phyloP scores from a whole-genome alignment of 2,888 invertebrate genomes.

The Muschampia staudingeri region DNA sequence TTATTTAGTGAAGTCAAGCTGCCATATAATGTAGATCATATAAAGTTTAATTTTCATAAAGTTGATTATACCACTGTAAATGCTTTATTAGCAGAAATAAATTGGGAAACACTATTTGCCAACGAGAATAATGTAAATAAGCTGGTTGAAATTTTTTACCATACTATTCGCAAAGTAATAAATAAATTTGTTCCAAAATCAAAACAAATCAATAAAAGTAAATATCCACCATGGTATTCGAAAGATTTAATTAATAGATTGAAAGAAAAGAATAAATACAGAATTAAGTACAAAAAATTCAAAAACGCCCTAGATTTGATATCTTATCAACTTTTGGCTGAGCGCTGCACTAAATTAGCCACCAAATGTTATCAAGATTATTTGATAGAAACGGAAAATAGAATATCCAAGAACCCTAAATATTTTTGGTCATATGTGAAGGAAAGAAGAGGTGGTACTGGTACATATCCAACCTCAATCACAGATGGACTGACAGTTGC shows the following conservation, averaged over 20 bases:
- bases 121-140: conserved; percentile 5
- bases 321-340: conserved; percentile 3
- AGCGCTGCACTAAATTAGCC: conserved; percentile 6
- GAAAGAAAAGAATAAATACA: conserved; percentile 38
- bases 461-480: conserved; percentile 20
- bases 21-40: neutral
- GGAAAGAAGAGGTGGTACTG: conserved; percentile 19
- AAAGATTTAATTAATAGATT: conserved; percentile 22
- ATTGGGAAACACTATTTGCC: neutral
- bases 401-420: conserved; percentile 35
- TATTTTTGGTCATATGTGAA: conserved; percentile 44
- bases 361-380: conserved; percentile 35
- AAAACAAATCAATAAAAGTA: neutral
- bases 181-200: conserved; percentile 4
- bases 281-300: conserved; percentile 39
- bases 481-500: neutral
- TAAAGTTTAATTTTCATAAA: too few species aligned
- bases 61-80: too few species aligned
- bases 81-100: neutral
- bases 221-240: conserved; percentile 28
- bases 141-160: conserved; percentile 11
- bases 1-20: neutral
- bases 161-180: neutral
- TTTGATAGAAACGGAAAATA: conserved; percentile 19
- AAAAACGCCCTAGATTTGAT: conserved; percentile 28